A percentile compares a stretch with the other conserved stretches of the same genome.
These are phyloP conservation scores for Strigamia crassipes DNA, from an alignment of 2,888 invertebrate species.

Conservation along the genomic window DNA sequence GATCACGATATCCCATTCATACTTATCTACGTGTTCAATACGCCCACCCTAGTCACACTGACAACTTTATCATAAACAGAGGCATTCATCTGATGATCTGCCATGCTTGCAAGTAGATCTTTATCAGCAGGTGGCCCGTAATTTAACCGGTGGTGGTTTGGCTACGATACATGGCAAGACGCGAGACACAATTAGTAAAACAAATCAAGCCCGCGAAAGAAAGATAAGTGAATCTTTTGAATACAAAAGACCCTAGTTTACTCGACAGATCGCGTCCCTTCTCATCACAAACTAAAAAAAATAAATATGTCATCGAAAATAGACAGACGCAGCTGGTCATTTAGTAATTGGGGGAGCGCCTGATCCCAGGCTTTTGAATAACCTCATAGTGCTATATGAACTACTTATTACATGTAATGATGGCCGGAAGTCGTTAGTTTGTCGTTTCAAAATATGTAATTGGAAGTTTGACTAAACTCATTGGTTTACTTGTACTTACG, in stretches of 20 bases:
- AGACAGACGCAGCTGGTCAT: constrained; percentile 35
- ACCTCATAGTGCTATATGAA: neutral
- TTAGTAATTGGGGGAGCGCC: constrained; percentile 32
- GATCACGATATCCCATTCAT: constrained; percentile 35
- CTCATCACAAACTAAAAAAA: neutral
- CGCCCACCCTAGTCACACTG: constrained; percentile 21
- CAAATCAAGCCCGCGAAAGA: neutral
- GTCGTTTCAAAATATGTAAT: neutral
- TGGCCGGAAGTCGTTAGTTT: constrained; percentile 37
- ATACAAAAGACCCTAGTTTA: constrained; percentile 7
- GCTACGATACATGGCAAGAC: neutral
- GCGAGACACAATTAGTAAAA: constrained; percentile 19
- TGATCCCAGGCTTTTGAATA: constrained; percentile 30
- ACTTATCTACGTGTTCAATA: neutral
- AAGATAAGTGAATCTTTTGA: neutral
- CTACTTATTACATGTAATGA: constrained; percentile 34
- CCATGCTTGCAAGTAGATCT: constrained; percentile 13
- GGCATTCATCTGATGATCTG: constrained; percentile 24
- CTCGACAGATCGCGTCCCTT: neutral
- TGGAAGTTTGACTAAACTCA: constrained; percentile 16
- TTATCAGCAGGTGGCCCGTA: constrained; percentile 42
- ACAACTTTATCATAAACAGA: constrained; percentile 40
- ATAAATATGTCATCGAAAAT: neutral
- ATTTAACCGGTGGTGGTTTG: neutral
- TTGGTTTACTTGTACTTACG: neutral